Percentiles rank a stretch among this genome's conserved stretches.
These are phyloP conservation scores for Shinisaurus crocodilurus DNA, from an alignment of 2,113 vertebrate species.

Conservation along the genomic window DNA sequence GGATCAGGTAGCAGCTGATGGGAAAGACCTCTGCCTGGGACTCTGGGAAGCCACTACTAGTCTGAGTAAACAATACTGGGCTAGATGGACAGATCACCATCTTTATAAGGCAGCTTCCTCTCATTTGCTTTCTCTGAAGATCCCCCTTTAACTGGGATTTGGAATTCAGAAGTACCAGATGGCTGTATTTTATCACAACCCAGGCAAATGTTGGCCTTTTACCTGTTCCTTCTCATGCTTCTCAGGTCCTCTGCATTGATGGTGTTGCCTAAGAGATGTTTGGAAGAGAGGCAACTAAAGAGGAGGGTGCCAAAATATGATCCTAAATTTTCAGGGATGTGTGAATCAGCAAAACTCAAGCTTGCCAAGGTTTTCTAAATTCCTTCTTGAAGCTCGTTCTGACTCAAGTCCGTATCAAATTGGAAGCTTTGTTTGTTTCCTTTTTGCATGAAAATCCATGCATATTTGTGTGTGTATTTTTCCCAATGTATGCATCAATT, in stretches of 20 bases:
- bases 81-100: neutral
- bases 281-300: conserved; percentile 7
- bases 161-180: too few species aligned
- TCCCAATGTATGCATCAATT: too few species aligned
- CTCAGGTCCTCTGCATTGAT: accelerated
- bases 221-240: neutral
- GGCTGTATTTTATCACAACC: neutral
- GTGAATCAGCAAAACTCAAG: too few species aligned
- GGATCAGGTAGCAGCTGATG: neutral
- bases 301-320: neutral
- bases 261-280: too few species aligned
- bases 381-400: too few species aligned
- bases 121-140: neutral
- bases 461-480: too few species aligned
- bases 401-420: too few species aligned
- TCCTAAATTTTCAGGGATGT: neutral
- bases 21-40: neutral
- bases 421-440: too few species aligned
- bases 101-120: neutral
- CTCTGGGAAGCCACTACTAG: neutral
- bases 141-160: neutral
- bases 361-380: too few species aligned
- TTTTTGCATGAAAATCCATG: too few species aligned
- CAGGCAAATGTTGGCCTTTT: accelerated
- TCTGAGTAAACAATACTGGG: neutral